Base-by-base conservation (phyloP, 2,888 invertebrate genomes). In the Dromius quadrimaculatus region DNA sequence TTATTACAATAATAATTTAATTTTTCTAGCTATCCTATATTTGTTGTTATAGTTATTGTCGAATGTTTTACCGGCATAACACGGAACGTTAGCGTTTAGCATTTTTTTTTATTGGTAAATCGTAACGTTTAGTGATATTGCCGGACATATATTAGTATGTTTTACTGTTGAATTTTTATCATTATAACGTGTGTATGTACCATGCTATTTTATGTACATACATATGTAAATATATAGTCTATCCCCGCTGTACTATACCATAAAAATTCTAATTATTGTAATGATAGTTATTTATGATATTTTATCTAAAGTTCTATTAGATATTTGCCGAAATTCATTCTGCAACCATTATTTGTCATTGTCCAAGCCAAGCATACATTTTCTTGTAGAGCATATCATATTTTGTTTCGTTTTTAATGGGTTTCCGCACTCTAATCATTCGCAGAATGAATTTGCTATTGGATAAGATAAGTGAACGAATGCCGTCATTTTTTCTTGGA, bases 81-180 rank as follows among this genome's bases (percentile, higher is more conserved):
- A 1, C 32, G 2, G 17, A 63, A 63, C 63, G 45, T 45, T 43
- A 63, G 5, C 45, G n/a, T 45, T 32, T 45, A 15, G 6, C n/a
- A 9, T 17, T 47, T 47, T 47, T n/a, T 5, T 9, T 5, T 13
- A 2, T 13, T 6, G n/a, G 6, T 22, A 63, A 32, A 15, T 15
- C 8, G 19, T 63, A 28, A 45, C 22, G 63, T 63, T 63, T 63
- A 15, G 43, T 32, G 17, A 43, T 15, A 45, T 63, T 63, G 45
- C 32, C 43, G 23, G 41, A n/a, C 62, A 62, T 63, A 63, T 63
- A 28, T 43, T 54, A 66, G 66, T 66, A 66, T 66, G 66, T 57
- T 66, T 66, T 66, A 57, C 54, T 66, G 66, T 66, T 66, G 66
- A 66, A 66, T 66, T 66, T 66, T 66, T 66, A 66, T 66, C 66